Evolutionary conservation across 2,888 invertebrate species (phyloP), one percentile per base, ranked within the genome.

Genomic region (Acleris literana): DNA sequence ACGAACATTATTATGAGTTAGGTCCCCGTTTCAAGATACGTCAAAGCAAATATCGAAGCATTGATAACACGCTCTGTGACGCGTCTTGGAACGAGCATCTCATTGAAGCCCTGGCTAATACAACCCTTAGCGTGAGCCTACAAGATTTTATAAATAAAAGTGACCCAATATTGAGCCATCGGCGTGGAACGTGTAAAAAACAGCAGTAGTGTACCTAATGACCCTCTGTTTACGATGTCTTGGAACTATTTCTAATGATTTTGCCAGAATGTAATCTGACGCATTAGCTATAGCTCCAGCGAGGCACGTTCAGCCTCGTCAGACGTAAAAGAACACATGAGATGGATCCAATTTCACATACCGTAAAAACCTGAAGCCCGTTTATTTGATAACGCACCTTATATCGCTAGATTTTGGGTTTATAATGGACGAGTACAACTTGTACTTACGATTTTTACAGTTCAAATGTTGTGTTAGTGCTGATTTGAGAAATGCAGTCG

Each of bases 241-340:
- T 46, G 18, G 18, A 46, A 25, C 57, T 57, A 57, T 57, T 57
- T 25, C 46, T 66, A 56, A 66, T 66, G 61, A 51, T 57, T 66
- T 66, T 56, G 46, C 61, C 65, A 66, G 65, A 66, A 61, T n/a
- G 65, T 61, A 66, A 66, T 46, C 49, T 17, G 65, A 66, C 51
- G 18, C 65, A 60, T 20, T n/a, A 18, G 11, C 43, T 5, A 6
- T 13, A 44, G 17, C 51, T 16, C n/a, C 33, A 43, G 0, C 2
- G 4, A 55, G 22, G 61, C 61, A 66, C 60, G 60, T 66, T 61
- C 61, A 18, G 52, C 61, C 25, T 20, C 49, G 60, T 55, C 60
- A 61, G 54, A 25, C 55, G 49, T 56, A 65, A 60, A 59, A 22
- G 18, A 64, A 64, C 33, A 63, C 63, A 55, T 49, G 29, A 48